These are phyloP conservation scores for Protonemura montana DNA, from an alignment of 2,888 invertebrate species.

Conservation along the genomic window DNA sequence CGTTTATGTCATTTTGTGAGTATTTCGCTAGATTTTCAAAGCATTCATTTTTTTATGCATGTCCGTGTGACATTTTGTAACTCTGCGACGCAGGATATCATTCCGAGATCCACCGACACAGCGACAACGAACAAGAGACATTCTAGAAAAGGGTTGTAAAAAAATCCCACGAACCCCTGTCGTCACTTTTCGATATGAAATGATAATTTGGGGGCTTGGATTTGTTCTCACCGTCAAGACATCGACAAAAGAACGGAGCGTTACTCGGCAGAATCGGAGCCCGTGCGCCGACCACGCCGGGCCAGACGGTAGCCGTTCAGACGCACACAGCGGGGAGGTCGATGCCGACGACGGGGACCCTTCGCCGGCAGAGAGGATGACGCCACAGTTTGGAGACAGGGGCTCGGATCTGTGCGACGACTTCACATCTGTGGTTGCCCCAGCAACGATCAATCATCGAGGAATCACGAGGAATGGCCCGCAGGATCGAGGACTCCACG, in stretches of 20 bases:
- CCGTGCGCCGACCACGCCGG: not conserved
- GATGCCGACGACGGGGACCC: too few species aligned
- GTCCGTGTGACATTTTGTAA: too few species aligned
- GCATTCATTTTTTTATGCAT: too few species aligned
- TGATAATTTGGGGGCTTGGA: slow-evolving; percentile 10
- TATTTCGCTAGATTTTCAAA: too few species aligned
- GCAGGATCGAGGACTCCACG: too few species aligned
- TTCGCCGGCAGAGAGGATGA: too few species aligned
- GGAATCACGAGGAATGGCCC: too few species aligned
- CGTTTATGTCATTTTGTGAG: not conserved
- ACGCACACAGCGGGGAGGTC: not conserved
- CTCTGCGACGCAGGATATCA: too few species aligned
- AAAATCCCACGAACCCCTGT: slow-evolving; percentile 24
- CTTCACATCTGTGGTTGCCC: not conserved
- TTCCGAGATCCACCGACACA: not conserved
- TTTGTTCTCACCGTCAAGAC: not conserved
- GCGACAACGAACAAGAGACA: not conserved
- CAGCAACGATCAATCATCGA: too few species aligned
- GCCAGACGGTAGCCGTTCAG: slow-evolving; percentile 10
- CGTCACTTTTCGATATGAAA: slow-evolving; percentile 22
- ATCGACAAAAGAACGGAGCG: slow-evolving; percentile 40
- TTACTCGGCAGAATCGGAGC: slow-evolving; percentile 44
- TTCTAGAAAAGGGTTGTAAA: not conserved
- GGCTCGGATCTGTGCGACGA: not conserved
- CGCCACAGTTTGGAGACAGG: not conserved